Evolutionary conservation across 1,140 invertebrate genomes (phyloP).

Genomic region (Laupala kohalensis): DNA sequence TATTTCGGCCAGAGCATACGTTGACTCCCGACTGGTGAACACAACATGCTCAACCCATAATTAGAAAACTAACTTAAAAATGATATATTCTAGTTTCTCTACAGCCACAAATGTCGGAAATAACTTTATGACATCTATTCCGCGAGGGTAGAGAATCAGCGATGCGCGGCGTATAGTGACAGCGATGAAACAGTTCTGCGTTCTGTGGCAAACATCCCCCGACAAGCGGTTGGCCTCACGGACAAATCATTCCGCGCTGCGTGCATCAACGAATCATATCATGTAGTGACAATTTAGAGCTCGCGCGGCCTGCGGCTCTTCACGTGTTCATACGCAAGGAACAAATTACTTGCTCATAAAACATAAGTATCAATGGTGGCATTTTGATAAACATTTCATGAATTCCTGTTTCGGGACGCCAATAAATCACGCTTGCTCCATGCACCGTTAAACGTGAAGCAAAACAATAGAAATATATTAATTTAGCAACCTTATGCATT

Average conservation of each 20-base stretch:
- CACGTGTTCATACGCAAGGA: neutral
- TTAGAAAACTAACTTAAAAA: too few relatives aligned
- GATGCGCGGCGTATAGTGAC: too few relatives aligned
- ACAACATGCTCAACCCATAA: too few relatives aligned
- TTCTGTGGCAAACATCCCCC: neutral
- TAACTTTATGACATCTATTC: too few relatives aligned
- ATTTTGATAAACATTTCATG: neutral
- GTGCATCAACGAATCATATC: neutral
- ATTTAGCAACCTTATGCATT: neutral
- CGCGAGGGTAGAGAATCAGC: too few relatives aligned
- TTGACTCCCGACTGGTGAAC: too few relatives aligned
- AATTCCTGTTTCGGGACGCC: neutral
- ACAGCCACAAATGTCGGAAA: too few relatives aligned
- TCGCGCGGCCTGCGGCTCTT: too few relatives aligned
- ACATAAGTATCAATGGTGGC: neutral
- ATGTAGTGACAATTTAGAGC: neutral
- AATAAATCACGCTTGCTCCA: neutral
- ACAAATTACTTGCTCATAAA: neutral
- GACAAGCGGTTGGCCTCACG: neutral
- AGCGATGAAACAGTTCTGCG: too few relatives aligned
- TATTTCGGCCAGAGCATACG: too few relatives aligned
- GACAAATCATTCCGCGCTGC: neutral
- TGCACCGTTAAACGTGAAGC: neutral
- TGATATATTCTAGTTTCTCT: too few relatives aligned
- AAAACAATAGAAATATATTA: neutral